phyloP scores from a whole-genome alignment of 2,113 vertebrate genomes.

The Archocentrus centrarchus region DNA sequence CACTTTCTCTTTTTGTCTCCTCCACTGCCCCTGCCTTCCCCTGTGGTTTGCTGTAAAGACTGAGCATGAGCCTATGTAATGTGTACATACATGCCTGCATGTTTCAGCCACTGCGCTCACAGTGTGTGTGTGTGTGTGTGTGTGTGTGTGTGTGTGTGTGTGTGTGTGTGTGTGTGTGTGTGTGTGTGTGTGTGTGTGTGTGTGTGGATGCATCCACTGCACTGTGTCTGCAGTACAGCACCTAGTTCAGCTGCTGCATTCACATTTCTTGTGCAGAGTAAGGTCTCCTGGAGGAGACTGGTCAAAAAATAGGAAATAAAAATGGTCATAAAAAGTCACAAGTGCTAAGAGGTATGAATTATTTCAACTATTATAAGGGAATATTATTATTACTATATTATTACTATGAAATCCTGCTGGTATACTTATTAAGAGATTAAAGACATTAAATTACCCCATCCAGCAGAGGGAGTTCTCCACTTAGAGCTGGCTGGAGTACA shows the following conservation, averaged over 20 bases:
- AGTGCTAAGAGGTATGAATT: slow-evolving; percentile 23
- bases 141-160: no score
- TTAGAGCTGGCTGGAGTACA: slow-evolving; percentile 3
- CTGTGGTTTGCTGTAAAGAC: neutral
- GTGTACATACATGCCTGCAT: neutral
- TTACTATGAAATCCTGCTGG: slow-evolving; percentile 31
- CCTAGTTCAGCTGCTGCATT: slow-evolving; percentile 40
- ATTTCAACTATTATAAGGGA: slow-evolving; percentile 3
- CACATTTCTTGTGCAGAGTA: slow-evolving; percentile 31
- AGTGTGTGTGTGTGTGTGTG: neutral
- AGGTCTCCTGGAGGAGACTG: slow-evolving; percentile 10
- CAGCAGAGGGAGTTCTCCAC: slow-evolving; percentile 67
- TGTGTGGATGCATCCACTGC: slow-evolving; percentile 19
- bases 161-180: no score
- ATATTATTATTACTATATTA: slow-evolving; percentile 35
- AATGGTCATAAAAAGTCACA: neutral
- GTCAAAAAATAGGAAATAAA: slow-evolving; percentile 18
- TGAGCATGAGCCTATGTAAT: neutral
- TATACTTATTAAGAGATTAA: slow-evolving; percentile 17
- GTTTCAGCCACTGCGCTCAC: slow-evolving; percentile 5
- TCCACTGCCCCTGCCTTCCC: neutral
- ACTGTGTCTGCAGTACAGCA: slow-evolving; percentile 42
- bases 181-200: neutral
- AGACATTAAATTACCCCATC: slow-evolving; percentile 41
- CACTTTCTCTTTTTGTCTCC: slow-evolving; percentile 26